phyloP scores from a whole-genome alignment of 2,113 vertebrate species.

The Saguinus midas region DNA sequence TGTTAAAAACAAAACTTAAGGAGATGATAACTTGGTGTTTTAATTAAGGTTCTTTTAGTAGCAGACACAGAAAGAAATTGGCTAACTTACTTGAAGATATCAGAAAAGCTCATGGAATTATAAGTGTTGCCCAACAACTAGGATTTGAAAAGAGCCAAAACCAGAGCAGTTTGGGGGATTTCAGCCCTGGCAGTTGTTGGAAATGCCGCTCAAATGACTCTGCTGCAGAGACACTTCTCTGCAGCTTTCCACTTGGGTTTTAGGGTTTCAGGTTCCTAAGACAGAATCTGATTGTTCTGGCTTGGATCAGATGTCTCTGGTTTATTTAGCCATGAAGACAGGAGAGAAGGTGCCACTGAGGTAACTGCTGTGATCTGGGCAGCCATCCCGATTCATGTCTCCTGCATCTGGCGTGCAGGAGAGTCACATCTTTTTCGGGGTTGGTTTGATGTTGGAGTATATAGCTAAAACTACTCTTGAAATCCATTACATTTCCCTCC shows the following conservation, averaged over 20 bases:
- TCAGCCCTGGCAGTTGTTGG: neutral
- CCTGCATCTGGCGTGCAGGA: neutral
- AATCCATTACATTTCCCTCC: neutral
- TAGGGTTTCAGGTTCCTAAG: neutral
- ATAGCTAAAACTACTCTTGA: neutral
- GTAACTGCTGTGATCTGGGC: neutral
- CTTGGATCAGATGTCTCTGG: neutral
- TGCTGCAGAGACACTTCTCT: neutral
- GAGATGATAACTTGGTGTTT: conserved; percentile 18
- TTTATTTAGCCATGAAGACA: neutral
- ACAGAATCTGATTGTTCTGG: neutral
- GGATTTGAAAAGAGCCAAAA: conserved; percentile 4
- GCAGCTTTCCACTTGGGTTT: neutral
- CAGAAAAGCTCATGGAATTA: neutral
- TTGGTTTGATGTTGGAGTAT: neutral
- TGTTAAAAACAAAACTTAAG: conserved; percentile 32
- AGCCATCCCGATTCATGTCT: neutral
- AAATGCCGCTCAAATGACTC: neutral
- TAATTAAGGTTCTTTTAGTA: conserved; percentile 21
- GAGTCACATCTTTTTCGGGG: neutral
- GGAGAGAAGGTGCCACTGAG: neutral
- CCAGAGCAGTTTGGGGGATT: neutral
- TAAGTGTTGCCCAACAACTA: neutral
- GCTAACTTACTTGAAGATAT: neutral
- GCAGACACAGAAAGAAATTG: conserved; percentile 15